Base-by-base conservation (phyloP, 2,797 vertebrate species). In the Sphenodon punctatus region DNA sequence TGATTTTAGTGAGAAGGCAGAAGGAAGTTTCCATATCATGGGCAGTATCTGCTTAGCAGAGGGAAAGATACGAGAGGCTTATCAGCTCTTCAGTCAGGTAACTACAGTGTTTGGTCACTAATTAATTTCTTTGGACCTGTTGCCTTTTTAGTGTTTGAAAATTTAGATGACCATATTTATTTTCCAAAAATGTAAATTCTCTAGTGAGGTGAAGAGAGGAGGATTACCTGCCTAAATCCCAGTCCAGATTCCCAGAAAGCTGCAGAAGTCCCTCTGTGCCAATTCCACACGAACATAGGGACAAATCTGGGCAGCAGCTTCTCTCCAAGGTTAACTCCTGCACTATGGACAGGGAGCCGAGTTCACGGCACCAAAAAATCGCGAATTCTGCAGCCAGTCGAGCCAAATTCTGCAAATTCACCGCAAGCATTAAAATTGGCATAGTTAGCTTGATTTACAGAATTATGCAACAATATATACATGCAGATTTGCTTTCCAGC, bases 11-110 rank as follows among this genome's bases (percentile, higher is more conserved):
- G 72, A 92, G 67, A 82, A 86, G 32, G 36, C 89, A 43, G 89
- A 89, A 5, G 89, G 94, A 67, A 79, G 69, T 8, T 86, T 91
- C 25, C 88, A 90, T 77, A 91, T 90, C 39, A 88, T 92, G 92
- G 86, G 87, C 60, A 94, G 67, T 27, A 85, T 92, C 46, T 89
- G 67, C 56, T 88, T 94, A 75, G 73, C 88, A 53, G 89, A 90
- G 42, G 84, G 91, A 67, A 87, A 93, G 7, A 64, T 91, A n/a
- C 60, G 5, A 43, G 84, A 92, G 56, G 91, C 89, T 6, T 82
- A 88, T 79, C 85, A 76, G 5, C 67, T 94, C 32, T 81, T 94
- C 34, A 91, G 68, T 56, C 94, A 93, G 93, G 84, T 92, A 36
- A 84, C 48, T 51, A 27, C 15, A 22, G 49, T 48, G 27, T 17